Base-by-base conservation (phyloP, 2,888 invertebrate genomes). In the Cryptocephalus primarius region DNA sequence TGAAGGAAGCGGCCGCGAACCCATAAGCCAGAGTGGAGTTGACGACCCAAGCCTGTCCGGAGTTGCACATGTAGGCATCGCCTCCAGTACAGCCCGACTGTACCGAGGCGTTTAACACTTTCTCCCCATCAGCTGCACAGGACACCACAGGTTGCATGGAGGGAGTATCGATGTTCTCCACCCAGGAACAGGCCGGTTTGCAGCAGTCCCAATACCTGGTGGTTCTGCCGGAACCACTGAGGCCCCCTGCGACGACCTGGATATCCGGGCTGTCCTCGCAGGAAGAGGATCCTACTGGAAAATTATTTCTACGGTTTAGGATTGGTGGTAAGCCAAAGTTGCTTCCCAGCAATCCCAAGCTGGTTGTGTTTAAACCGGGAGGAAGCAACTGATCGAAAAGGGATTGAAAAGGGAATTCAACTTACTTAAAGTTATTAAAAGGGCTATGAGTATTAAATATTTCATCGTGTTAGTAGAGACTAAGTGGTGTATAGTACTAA, bases 121-220 rank as follows among this genome's bases (percentile, higher is more conserved):
- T 42, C 1, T 33, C 22, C n/a, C 53, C 53, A 22, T 53, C 53
- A 6, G 33, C 40, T 11, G 39, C 22, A 32, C 53, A 53, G 3
- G 53, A 45, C 42, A 40, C 33, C 9, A 53, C 49, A 9, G 53
- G 52, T 13, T 45, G 42, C 11, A 13, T 39, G 34, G 36, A 44
- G 12, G 48, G 44, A 9, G 43, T 44, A 22, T 44, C 32, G 11
- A 53, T 32, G 32, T 49, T 50, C 33, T 46, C 38, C 8, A 45
- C 44, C 53, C 53, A 53, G 8, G 46, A 48, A 44, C 53, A 53
- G 4, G 53, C 51, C 3, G 51, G 49, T 9, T 49, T 51, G 44
- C 53, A 53, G 39, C 53, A 53, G 14, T 53, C 53, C 53, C 53
- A 53, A 43, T 53, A 53, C n/a, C 53, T 43, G 36, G 53, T 53